Evolutionary conservation across 1,140 invertebrate genomes (phyloP).

Genomic region (Saccostrea glomerata): DNA sequence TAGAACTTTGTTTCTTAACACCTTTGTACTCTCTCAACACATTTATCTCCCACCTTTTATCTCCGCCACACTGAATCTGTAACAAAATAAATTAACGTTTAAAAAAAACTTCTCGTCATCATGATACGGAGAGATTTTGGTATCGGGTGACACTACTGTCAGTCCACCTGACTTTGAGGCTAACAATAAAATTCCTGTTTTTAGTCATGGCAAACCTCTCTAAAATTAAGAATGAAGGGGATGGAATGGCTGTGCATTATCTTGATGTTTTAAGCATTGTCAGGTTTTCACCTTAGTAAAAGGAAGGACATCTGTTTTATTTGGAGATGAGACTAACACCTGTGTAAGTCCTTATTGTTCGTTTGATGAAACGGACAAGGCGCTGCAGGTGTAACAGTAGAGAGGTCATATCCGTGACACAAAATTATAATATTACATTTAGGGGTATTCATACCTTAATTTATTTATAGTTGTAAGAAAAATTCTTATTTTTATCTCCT

Average conservation of each 20-base stretch:
- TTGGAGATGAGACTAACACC: slow-evolving; percentile 9
- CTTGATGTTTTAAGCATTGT: slow-evolving; percentile 36
- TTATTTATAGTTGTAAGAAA: background rate
- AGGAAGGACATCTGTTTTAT: slow-evolving; percentile 31
- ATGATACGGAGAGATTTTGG: background rate
- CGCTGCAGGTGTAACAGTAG: slow-evolving; percentile 3
- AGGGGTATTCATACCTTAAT: background rate
- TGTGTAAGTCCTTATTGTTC: slow-evolving; percentile 22
- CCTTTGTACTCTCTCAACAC: background rate
- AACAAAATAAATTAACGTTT: background rate
- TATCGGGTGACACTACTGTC: background rate
- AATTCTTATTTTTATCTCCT: background rate
- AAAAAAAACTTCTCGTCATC: background rate
- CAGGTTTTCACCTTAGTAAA: slow-evolving; percentile 32
- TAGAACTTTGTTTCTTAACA: background rate
- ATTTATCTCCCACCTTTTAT: background rate
- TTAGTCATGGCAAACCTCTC: background rate
- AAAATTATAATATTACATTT: slow-evolving; percentile 34
- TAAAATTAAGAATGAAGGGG: slow-evolving; percentile 12
- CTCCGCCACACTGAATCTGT: background rate
- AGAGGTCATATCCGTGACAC: slow-evolving; percentile 9
- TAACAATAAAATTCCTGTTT: slow-evolving; percentile 5
- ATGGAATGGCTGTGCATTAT: slow-evolving; percentile 5
- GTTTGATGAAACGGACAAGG: slow-evolving; percentile 10
- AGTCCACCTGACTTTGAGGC: background rate